Evolutionary conservation across 2,888 invertebrate species (phyloP), one percentile per base, ranked within the genome.

Genomic region (Ctenicera cuprea): DNA sequence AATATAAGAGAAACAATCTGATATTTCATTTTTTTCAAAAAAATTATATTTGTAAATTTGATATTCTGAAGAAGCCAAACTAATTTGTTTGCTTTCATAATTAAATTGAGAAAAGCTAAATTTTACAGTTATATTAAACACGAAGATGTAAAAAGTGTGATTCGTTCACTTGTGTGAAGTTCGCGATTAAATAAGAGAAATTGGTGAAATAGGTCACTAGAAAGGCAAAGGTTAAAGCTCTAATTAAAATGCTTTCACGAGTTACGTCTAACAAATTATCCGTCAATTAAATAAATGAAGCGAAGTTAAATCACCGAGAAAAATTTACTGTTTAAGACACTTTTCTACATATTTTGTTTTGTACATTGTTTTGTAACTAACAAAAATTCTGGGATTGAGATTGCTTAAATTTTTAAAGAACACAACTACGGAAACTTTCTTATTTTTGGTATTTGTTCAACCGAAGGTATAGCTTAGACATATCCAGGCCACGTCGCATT

Each of bases 401-500:
- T 59, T 59, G 59, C 59, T 59, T 22, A 38, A 59, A 59, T 59
- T 59, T 59, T 38, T 12, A 20, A 37, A 59, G 59, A 59, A 41
- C 59, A 59, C 59, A 59, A 38, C 20, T 45, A 45, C 30, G 26
- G 14, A 14, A 63, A 45, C 63, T 63, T 48, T 48, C n/a, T 38
- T 61, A 63, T 63, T 63, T 71, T 63, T 71, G 20, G 63, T 61
- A 57, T 63, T 52, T 71, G 63, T 64, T 57, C 63, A 57, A 22
- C 54, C 30, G 43, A 64, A 64, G 50, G 45, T 57, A 59, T 54
- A n/a, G n/a, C 59, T 52, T 52, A 54, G 64, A 64, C 57, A 71
- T 71, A 71, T 71, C 64, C 43, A 63, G 43, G 64, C 71, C 71
- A 71, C 71, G 71, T 71, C 45, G 37, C 43, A 57, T 64, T 63